Percentiles rank a stretch among this genome's conserved stretches.
Evolutionary conservation across 2,113 vertebrate species (phyloP).

Genomic region (Stigmatopora argus): DNA sequence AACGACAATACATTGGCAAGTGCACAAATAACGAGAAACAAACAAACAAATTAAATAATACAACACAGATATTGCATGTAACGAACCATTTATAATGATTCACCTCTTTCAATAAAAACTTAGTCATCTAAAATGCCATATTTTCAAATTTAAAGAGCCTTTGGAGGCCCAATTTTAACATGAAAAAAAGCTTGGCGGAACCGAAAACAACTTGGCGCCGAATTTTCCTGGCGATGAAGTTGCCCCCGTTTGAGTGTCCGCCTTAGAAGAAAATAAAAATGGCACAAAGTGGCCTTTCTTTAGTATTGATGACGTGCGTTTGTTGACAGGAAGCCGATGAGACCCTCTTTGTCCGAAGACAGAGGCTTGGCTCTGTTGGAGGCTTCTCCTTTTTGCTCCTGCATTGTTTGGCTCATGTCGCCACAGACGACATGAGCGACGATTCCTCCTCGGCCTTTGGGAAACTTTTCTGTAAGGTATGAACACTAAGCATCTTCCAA

Average conservation of each 20-base stretch:
- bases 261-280: background rate
- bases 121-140: too few relatives aligned
- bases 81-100: too few relatives aligned
- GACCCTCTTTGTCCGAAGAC: slow-evolving; percentile 72
- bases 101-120: too few relatives aligned
- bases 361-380: slow-evolving; percentile 75
- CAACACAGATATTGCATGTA: too few relatives aligned
- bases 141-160: too few relatives aligned
- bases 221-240: too few relatives aligned
- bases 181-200: too few relatives aligned
- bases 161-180: too few relatives aligned
- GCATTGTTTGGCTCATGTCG: slow-evolving; percentile 77
- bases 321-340: slow-evolving; percentile 64
- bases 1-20: too few relatives aligned
- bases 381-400: slow-evolving; percentile 78
- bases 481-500: background rate
- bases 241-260: background rate
- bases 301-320: background rate
- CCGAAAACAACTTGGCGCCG: too few relatives aligned
- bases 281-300: background rate
- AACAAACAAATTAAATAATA: too few relatives aligned
- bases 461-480: slow-evolving; percentile 80
- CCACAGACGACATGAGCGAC: slow-evolving; percentile 55
- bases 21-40: too few relatives aligned
- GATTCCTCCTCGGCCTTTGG: slow-evolving; percentile 72